Base-by-base conservation (phyloP, 2,797 vertebrate species). In the Notamacropus eugenii region DNA sequence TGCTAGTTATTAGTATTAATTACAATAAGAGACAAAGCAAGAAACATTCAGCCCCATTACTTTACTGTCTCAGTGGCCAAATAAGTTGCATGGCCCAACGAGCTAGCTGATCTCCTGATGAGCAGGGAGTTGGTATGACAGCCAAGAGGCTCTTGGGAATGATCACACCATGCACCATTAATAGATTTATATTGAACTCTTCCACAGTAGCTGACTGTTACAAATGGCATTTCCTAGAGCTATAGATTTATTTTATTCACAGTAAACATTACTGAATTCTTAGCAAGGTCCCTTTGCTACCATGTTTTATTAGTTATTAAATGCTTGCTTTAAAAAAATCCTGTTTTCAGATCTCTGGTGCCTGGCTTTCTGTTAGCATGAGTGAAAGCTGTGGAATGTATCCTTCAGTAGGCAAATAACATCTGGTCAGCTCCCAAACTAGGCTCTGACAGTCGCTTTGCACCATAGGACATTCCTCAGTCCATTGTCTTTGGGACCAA, bases 211-310 rank as follows among this genome's bases (percentile, higher is more conserved):
- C 74, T 50, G 40, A 87, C 74, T 87, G n/a, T 87, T 87, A 87
- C 74, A 87, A 87, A 87, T 87, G 74, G 74, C 40, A 87, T 50
- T 87, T 87, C 74, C 74, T 95, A 91, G 91, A 92, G 6, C 93
- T 82, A 50, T 11, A 3, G 55, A 94, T 52, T 96, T 96, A 55
- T 62, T 87, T 94, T 92, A 67, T 91, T 92, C 52, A 74, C 90
- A 92, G 34, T 62, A 96, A 96, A 40, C 29, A 16, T 57, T 96
- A 90, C 91, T 59, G 50, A 92, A 90, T 90, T 95, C 74, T 57
- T 90, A 92, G 28, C 14, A 54, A 74, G 28, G 58, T 74, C 94
- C 90, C 91, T 56, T 96, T 95, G 57, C 29, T 50, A 55, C 40
- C 34, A 2, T 58, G 54, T 62, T 92, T 74, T 90, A 95, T 82